Base-by-base conservation (phyloP, 2,888 invertebrate genomes). In the Hemithea aestivaria region DNA sequence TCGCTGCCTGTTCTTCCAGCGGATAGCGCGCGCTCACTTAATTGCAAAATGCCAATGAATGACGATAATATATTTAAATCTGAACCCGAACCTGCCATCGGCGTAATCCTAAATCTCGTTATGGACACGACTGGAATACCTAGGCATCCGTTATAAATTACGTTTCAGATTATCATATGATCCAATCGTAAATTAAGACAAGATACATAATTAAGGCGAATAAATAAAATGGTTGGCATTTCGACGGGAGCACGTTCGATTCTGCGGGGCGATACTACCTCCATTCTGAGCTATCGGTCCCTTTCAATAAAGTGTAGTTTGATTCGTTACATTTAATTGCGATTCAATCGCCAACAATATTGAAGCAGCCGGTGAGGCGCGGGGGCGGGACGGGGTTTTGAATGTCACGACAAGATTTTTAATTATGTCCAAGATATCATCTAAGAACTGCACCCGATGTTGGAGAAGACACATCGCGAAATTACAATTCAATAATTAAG, bases 111-210 rank as follows among this genome's bases (percentile, higher is more conserved):
- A 84, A 85, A 85, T 85, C 87, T 83, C 68, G 76, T 81, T 84
- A 85, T 84, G 81, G 81, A 82, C 81, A 78, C 78, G 71, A 74
- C 70, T 75, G 68, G 77, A 75, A 82, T 83, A 81, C 80, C 75
- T 81, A 83, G 76, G 81, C 80, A 80, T 80, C 77, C 72, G 75
- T 74, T 83, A 84, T 87, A 85, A 85, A 87, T 85, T 80, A 81
- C 70, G 68, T 67, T 79, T 67, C 80, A 78, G 85, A 85, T 87
- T 87, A 87, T 87, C 87, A 76, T 85, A 85, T 87, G 87, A 87
- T 87, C 81, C 84, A 87, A 87, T 87, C 87, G 87, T 87, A 87
- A 87, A 87, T 87, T 85, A 87, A 87, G 87, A 87, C 87, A 87
- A 87, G 87, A 87, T 87, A 87, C 87, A 87, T 87, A 87, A 87